Evolutionary conservation across 2,888 invertebrate species (phyloP), one percentile per base, ranked within the genome.

Genomic region (Elysia crispata): DNA sequence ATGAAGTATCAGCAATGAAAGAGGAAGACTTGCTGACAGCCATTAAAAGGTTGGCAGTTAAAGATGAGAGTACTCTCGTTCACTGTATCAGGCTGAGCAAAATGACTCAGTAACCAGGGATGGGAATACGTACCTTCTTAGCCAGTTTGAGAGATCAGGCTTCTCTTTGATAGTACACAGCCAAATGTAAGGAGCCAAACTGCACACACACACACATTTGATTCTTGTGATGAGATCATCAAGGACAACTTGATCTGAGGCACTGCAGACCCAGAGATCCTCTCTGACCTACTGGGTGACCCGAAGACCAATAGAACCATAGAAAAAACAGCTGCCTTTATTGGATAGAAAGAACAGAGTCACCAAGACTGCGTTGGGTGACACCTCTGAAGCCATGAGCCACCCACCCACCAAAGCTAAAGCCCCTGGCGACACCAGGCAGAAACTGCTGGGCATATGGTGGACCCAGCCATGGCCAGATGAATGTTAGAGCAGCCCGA

Each of bases 281-380:
- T 60, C 20, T 60, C 60, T 8, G 60, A 60, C 15, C 60, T 60
- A 3, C 60, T 81, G 20, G 79, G 83, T 31, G 79, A 81, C 23
- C 41, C 83, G 0, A 79, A 81, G 50, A 77, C 79, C 49, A 79
- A 81, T 75, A 72, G 77, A 30, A 79, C 81, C 3, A 31, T 81
- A 15, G 78, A 75, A 54, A 79, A 80, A 49, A 79, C 79, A 20
- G 79, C 82, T 8, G 31, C 80, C 8, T 82, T 77, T 50, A 83
- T 66, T 18, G 66, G 28, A 1, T 25, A 66, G 18, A 66, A 83
- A 31, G 82, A 83, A 62, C 82, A 81, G 33, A 76, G 81, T n/a
- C n/a, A n/a, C n/a, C n/a, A n/a, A n/a, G n/a, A n/a, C n/a, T 82
- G 79, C 82, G 57, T 80, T 83, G 0, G 83, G 83, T 28, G 83